A percentile compares a stretch with the other conserved stretches of the same genome.
Conservation (phyloP, 2,113 vertebrate genomes). For the Neolamprologus ventralis region DNA sequence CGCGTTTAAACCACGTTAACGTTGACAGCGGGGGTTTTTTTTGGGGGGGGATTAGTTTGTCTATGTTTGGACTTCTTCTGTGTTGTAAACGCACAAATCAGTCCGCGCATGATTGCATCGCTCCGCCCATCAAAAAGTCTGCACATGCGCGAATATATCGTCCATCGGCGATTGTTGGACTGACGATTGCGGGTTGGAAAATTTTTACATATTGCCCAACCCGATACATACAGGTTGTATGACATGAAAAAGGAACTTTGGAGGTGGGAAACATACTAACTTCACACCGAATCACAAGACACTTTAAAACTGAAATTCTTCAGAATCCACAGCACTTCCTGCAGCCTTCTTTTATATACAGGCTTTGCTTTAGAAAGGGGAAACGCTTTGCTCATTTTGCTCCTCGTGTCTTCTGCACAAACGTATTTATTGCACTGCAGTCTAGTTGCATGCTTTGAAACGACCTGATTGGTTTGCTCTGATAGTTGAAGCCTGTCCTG, state of each 20-base stretch:
- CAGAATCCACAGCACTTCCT: neutral
- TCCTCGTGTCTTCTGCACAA: neutral
- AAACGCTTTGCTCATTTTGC: no score
- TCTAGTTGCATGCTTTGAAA: neutral
- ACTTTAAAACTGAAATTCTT: neutral
- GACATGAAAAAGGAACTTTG: neutral
- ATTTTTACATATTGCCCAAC: neutral
- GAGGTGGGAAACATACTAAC: neutral
- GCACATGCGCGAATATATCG: rapidly evolving
- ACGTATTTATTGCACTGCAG: rapidly evolving
- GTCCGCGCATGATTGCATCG: rapidly evolving
- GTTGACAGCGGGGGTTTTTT: rapidly evolving
- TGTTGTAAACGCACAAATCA: neutral
- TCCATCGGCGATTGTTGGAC: neutral
- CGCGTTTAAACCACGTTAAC: rapidly evolving
- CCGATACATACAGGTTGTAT: neutral
- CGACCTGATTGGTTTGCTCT: neutral
- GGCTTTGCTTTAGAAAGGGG: neutral
- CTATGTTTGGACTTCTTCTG: neutral
- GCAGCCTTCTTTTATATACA: neutral
- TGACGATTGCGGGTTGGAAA: rapidly evolving
- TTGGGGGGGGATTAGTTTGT: rapidly evolving
- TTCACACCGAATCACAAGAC: neutral
- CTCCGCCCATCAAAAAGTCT: neutral
- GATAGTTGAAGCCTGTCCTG: neutral